Base-by-base conservation (phyloP, 2,113 vertebrate species). In the Macheiramphus alcinus region DNA sequence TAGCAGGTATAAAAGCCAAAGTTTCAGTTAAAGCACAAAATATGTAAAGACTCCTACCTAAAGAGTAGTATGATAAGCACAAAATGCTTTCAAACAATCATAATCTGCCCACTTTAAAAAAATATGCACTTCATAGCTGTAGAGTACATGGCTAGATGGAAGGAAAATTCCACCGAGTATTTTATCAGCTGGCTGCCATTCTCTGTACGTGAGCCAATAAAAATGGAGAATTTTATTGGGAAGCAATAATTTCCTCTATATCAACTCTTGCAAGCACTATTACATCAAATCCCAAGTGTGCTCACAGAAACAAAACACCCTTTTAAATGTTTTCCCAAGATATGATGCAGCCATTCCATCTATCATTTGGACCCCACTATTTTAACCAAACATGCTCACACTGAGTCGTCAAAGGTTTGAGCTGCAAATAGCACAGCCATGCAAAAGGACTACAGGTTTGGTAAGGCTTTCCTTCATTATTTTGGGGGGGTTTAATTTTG, bases 211-310 rank as follows among this genome's bases (percentile, higher is more conserved):
- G 56, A 96, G 95, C 95, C 95, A 97, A 92, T 97, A 96, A 97
- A 97, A 97, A 97, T 96, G 84, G 82, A 70, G 88, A 96, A 92
- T 92, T 97, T 96, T 95, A 97, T 96, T 96, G 95, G 67, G 93
- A 95, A 93, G 88, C 73, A 95, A 95, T 96, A 94, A 94, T 97
- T 97, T 95, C 92, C 94, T 90, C 70, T 95, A 11, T 93, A 96
- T 95, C 90, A 96, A 88, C 91, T 83, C 87, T 96, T 84, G 75
- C 52, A 87, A 96, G 73, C 27, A 68, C 94, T 95, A 93, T 97
- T 95, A 93, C 84, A 93, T 89, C 91, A 96, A 96, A 91, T 85
- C 50, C 53, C 94, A 95, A 92, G 82, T 52, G 94, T 88, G 58
- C n/a, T 89, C 76, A 68, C 62, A 92, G 84, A 97, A 97, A 96